Evolutionary conservation across 2,113 vertebrate species (phyloP).

Genomic region (Accipiter virgatus): DNA sequence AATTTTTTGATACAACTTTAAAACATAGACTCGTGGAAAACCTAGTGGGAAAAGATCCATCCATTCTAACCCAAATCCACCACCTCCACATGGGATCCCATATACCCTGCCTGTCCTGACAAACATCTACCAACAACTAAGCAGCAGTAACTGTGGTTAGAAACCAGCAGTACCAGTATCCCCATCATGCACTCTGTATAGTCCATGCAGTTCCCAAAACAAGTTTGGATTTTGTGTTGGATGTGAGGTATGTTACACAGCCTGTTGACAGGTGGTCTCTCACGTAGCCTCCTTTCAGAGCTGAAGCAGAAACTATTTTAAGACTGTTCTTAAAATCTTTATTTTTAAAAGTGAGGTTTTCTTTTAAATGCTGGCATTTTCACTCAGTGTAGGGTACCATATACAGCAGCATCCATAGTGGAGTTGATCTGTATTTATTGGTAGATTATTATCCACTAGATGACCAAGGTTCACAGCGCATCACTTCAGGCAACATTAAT

Average conservation of each 20-base stretch:
- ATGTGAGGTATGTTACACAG: background rate
- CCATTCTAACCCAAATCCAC: background rate
- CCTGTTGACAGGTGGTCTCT: background rate
- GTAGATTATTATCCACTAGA: background rate
- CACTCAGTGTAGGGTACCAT: background rate
- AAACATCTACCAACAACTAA: background rate
- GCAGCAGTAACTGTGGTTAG: background rate
- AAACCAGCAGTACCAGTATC: background rate
- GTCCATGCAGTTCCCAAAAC: background rate
- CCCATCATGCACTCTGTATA: background rate
- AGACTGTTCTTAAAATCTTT: background rate
- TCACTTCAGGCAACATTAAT: background rate
- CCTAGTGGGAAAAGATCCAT: background rate
- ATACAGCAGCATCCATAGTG: background rate
- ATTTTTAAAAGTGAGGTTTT: background rate
- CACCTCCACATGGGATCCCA: background rate
- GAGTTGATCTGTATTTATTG: background rate
- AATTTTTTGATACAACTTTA: background rate
- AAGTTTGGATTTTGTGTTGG: background rate
- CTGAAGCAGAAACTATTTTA: background rate
- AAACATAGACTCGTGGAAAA: background rate
- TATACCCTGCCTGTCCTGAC: background rate
- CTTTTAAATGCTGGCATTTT: background rate
- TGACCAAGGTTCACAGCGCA: background rate
- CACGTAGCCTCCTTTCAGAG: background rate